Percentiles rank a stretch among this genome's conserved stretches.
phyloP scores from a whole-genome alignment of 2,113 vertebrate genomes.

The Coracopsis vasa region DNA sequence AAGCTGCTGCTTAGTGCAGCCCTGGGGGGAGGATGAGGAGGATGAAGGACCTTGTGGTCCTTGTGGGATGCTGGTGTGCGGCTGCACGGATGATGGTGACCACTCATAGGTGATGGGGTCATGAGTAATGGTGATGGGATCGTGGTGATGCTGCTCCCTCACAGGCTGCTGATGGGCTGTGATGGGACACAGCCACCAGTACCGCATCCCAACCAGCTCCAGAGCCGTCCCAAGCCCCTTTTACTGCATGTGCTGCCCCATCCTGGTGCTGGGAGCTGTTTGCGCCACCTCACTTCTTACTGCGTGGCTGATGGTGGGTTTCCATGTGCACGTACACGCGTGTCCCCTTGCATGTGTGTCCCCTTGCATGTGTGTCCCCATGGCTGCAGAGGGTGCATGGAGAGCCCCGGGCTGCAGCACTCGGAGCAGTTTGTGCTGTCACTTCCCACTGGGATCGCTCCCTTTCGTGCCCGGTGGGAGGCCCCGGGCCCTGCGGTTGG shows the following conservation, averaged over 20 bases:
- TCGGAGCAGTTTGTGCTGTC: background rate
- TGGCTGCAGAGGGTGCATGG: background rate
- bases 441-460: background rate
- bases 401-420: background rate
- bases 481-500: background rate
- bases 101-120: background rate
- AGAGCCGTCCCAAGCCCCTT: background rate
- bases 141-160: background rate
- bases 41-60: background rate
- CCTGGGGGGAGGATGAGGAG: background rate
- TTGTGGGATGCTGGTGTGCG: background rate
- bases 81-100: no score
- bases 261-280: background rate
- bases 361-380: background rate
- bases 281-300: background rate
- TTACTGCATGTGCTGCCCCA: background rate
- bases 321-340: background rate
- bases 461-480: background rate
- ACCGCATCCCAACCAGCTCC: background rate
- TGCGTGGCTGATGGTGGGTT: background rate
- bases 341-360: background rate
- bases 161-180: no score
- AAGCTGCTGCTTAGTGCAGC: background rate
- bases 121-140: no score
- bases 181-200: fast-evolving